Conservation (phyloP, 2,797 vertebrate species). For the Hydrocynus forskahlii region DNA sequence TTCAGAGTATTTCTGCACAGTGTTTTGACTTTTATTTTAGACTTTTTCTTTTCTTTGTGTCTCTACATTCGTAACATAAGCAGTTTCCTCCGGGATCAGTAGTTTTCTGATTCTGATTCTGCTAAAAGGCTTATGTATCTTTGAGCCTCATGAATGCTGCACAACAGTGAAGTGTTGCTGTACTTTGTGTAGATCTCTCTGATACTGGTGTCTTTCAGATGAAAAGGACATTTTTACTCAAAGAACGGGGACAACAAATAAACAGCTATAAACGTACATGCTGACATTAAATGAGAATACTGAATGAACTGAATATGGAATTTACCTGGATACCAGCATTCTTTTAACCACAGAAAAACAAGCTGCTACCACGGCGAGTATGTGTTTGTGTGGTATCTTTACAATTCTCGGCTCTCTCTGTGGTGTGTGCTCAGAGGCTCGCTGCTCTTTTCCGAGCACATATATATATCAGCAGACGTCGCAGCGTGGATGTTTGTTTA, state of each 20-base stretch:
- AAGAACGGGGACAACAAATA: not conserved
- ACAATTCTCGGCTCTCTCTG: not conserved
- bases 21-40: too few species aligned
- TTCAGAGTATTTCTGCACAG: too few species aligned
- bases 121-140: too few species aligned
- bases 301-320: not conserved
- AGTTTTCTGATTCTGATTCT: too few species aligned
- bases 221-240: too few species aligned
- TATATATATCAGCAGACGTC: conserved; percentile 53
- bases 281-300: not conserved
- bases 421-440: conserved; percentile 37
- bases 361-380: not conserved
- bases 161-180: too few species aligned
- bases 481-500: conserved; percentile 52
- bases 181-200: too few species aligned
- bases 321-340: not conserved
- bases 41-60: too few species aligned
- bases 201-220: too few species aligned
- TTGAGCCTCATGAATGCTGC: too few species aligned
- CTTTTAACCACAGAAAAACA: not conserved
- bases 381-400: not conserved
- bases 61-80: too few species aligned
- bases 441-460: conserved; percentile 36
- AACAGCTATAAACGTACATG: not conserved
- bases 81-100: too few species aligned